Base-by-base conservation (phyloP, 2,113 vertebrate genomes). In the Dolichotis patagonum region DNA sequence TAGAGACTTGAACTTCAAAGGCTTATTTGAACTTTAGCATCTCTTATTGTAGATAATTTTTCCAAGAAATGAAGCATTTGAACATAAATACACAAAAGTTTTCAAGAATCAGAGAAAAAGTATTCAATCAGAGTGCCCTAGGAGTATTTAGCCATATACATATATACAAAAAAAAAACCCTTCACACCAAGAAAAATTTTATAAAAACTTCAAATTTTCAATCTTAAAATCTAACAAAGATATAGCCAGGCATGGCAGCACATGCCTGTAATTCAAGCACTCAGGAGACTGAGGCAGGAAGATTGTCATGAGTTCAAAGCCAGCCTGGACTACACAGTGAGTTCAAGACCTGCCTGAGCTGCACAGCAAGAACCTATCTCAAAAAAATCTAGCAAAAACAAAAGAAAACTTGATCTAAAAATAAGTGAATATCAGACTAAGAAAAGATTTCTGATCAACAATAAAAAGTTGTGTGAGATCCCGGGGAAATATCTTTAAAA, bases 51-150 rank as follows among this genome's bases (percentile, higher is more conserved):
- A 56, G 20, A 85, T 78, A 91, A 41, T 84, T 88, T 52, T 52
- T 52, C 7, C 16, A 60, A 92, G 19, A 90, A 63, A 4, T 85
- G 46, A 9, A 78, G 11, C 43, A 96, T 77, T 83, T 93, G 41
- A n/a, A 86, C 6, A 86, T 60, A 85, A 88, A 89, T 82, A 85
- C 28, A 54, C 12, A 80, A 80, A 32, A 75, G 46, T 91, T 75
- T 84, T 69, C 35, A 26, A 85, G 58, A 65, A 81, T n/a, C 54
- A 81, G 77, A 80, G n/a, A 91, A 88, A 96, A 91, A n/a, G 54
- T 62, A 35, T 56, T 85, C 75, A 77, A 20, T 56, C 91, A 49
- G 41, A 71, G 11, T 30, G 5, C 2, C 13, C 60, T 91, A 26
- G 71, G 4, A 60, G 35, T 65, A 86, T 35, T 90, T 35, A 52